phyloP scores from a whole-genome alignment of 2,888 invertebrate genomes.

The Antheraea yamamai region DNA sequence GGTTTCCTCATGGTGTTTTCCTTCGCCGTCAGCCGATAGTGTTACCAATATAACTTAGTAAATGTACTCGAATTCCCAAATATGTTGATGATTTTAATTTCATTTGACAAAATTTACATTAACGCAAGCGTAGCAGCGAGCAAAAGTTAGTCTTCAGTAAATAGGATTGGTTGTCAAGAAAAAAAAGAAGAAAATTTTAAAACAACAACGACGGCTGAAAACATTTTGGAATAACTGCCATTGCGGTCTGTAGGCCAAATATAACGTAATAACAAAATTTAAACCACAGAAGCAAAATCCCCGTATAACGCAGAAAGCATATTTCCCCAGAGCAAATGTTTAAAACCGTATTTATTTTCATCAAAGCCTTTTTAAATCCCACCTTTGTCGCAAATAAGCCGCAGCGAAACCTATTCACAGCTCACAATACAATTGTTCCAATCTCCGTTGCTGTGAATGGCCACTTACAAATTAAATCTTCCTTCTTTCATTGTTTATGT shows the following conservation, averaged over 20 bases:
- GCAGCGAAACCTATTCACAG: constrained; percentile 36
- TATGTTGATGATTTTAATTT: too few relatives aligned
- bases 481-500: constrained; percentile 36
- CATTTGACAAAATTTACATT: too few relatives aligned
- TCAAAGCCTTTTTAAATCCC: constrained; percentile 26
- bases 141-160: too few relatives aligned
- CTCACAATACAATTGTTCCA: constrained; percentile 36
- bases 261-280: neutral
- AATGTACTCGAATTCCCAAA: too few relatives aligned
- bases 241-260: neutral
- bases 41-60: too few relatives aligned
- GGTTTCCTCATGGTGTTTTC: neutral
- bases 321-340: neutral
- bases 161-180: too few relatives aligned
- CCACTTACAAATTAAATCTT: constrained; percentile 45
- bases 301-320: neutral
- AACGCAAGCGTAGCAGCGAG: too few relatives aligned
- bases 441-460: constrained; percentile 31
- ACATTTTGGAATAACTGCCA: neutral
- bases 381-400: constrained; percentile 28
- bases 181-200: too few relatives aligned
- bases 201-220: neutral
- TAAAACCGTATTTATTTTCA: constrained; percentile 3
- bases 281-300: neutral
- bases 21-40: neutral